These are phyloP conservation scores for Thecophora atra DNA, from an alignment of 2,888 invertebrate species.

Conservation along the genomic window DNA sequence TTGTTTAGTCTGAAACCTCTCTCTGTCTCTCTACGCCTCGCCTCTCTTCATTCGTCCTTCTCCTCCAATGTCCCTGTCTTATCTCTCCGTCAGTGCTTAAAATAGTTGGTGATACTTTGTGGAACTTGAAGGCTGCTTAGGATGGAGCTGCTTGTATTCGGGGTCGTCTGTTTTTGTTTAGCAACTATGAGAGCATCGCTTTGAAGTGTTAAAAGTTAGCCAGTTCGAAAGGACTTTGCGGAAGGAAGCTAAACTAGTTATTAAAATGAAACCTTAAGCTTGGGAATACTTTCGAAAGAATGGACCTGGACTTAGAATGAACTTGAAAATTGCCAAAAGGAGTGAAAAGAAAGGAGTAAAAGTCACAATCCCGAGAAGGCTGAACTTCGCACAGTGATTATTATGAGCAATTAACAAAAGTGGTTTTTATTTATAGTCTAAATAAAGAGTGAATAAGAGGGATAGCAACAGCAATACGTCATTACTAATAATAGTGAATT, in stretches of 20 bases:
- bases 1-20: neutral
- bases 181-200: slow-evolving; percentile 10
- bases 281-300: neutral
- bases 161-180: slow-evolving; percentile 16
- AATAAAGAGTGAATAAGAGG: too few species aligned
- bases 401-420: too few species aligned
- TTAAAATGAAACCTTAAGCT: neutral
- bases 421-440: too few species aligned
- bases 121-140: slow-evolving; percentile 43
- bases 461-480: neutral
- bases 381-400: neutral
- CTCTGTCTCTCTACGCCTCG: too few species aligned
- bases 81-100: slow-evolving; percentile 19
- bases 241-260: slow-evolving; percentile 8
- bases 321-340: neutral
- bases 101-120: slow-evolving; percentile 31
- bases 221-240: slow-evolving; percentile 6
- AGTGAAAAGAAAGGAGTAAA: neutral
- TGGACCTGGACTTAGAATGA: neutral
- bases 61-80: neutral
- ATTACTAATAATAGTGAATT: too few species aligned
- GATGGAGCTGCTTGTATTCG: slow-evolving; percentile 32
- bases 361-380: too few species aligned
- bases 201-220: slow-evolving; percentile 32
- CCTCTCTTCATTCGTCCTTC: neutral